Base-by-base conservation (phyloP, 2,888 invertebrate species). In the Cryptocephalus primarius region DNA sequence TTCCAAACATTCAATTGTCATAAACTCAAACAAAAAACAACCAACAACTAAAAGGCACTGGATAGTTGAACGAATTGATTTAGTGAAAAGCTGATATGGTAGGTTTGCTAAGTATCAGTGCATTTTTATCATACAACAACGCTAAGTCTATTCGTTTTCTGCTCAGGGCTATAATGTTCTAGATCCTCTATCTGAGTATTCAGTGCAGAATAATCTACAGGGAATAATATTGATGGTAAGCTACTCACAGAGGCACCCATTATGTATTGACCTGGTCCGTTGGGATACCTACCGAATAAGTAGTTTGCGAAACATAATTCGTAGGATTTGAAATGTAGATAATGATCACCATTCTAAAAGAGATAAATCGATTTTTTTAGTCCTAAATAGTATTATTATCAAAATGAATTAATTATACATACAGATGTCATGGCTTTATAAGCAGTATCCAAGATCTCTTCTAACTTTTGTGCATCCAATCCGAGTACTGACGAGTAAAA, bases 201-300 rank as follows among this genome's bases (percentile, higher is more conserved):
- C 52, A 85, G 72, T 31, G 83, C 83, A 60, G 82, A 82, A 69
- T 85, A 85, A 72, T 85, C 85, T 44, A 85, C 81, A 2, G 85
- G 85, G 63, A 84, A 85, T 9, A 79, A 76, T 1, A 77, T 77
- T 44, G 74, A 76, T 4, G 75, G 75, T 9, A 75, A 64, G 14
- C 75, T 69, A 54, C 72, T 74, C 55, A 76, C 75, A 1, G 78
- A 73, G 8, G 78, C 77, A 12, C 84, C 84, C 32, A 85, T 75
- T 42, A 85, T 76, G 75, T 80, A 83, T 59, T 85, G 83, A 1
- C 85, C 85, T 0, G 84, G 83, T 1, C 85, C 85, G 62, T 85
- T 84, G 6, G 85, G 85, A 58, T 81, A 80, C 62, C 82, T 78
- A 4, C 83, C 85, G 66, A 85, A 75, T 53, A 85, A 71, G 75